These are phyloP conservation scores for Cryptus viduatorius DNA, from an alignment of 2,888 invertebrate species.

Conservation along the genomic window DNA sequence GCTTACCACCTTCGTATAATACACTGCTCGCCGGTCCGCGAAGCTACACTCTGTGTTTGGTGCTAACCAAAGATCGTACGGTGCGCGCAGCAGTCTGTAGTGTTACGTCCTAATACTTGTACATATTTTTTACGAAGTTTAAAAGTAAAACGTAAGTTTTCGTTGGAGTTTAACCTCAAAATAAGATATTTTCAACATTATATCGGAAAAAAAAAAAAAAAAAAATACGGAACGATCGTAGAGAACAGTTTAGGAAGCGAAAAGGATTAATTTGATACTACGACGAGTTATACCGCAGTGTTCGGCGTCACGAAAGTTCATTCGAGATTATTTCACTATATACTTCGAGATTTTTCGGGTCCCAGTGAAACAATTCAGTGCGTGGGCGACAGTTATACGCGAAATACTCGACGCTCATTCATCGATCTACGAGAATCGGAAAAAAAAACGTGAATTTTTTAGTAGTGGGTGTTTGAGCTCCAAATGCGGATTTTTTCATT, in stretches of 20 bases:
- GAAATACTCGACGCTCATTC: conserved; percentile 17
- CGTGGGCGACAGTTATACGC: conserved; percentile 65
- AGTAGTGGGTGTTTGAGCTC: conserved; percentile 28
- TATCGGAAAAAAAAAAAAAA: conserved; percentile 72
- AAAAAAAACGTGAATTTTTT: conserved; percentile 32
- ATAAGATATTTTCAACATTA: conserved; percentile 50
- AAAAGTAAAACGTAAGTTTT: conserved; percentile 72
- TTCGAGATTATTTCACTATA: conserved; percentile 45
- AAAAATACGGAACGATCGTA: conserved; percentile 68
- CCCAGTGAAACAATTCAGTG: conserved; percentile 64
- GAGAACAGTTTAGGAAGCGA: conserved; percentile 21
- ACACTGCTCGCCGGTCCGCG: conserved; percentile 80
- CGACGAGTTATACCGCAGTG: conserved; percentile 16
- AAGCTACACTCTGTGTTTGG: conserved; percentile 82
- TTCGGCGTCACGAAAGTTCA: conserved; percentile 6
- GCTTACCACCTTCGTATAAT: conserved; percentile 80
- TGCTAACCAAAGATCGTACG: conserved; percentile 78
- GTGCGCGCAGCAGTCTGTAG: conserved; percentile 75
- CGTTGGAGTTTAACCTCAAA: background rate
- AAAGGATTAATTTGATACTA: conserved; percentile 27
- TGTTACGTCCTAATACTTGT: conserved; percentile 77
- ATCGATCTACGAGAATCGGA: background rate
- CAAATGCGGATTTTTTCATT: background rate
- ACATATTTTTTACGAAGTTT: conserved; percentile 76
- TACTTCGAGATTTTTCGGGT: conserved; percentile 32